Base-by-base conservation (phyloP, 1,140 invertebrate species). In the Helicorthomorpha holstii region DNA sequence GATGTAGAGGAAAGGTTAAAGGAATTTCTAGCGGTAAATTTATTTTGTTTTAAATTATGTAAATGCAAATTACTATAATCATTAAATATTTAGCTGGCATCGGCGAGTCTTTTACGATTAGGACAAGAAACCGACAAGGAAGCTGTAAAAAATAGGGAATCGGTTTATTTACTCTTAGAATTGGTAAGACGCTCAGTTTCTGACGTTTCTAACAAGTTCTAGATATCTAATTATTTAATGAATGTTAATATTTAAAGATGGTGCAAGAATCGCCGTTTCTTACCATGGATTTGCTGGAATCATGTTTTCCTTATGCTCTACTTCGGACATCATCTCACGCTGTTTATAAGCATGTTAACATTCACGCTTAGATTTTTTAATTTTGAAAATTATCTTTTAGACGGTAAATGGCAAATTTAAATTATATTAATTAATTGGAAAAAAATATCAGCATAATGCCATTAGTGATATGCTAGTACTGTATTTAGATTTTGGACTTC, bases 1-100 rank as follows among this genome's bases (percentile, higher is more conserved):
- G 96, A 99, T 65, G 92, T 95, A 58, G 91, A 95, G 63, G 91
- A 95, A 62, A 77, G 95, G 54, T 88, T 99, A 78, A 96, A 98
- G 63, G 96, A 98, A 66, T 98, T 99, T 66, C 69, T 98, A 48
- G 95, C 95, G 2, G 77, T 80, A 68, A 67, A 48, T 19, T 27
- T 29, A 24, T 62, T 42, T 16, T 27, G 10, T 45, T 12, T 27
- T 46, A 1, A 14, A 27, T 48, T 49, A 3, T 60, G 27, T 53
- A 48, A 25, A 38, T 49, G 23, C 29, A n/a, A 43, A 51, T 60
- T 3, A 58, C n/a, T 59, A 60, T 25, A 43, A 19, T 50, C 23
- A 23, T 49, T 1, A 43, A 41, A 52, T 54, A 56, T 62, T 38
- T 58, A 78, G 76, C 69, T 97, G 54, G 89, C 93, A 1, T 96